Percentiles rank a stretch among this genome's conserved stretches.
Conservation (phyloP, 1,140 invertebrate genomes). For the Eubasilissa regina region DNA sequence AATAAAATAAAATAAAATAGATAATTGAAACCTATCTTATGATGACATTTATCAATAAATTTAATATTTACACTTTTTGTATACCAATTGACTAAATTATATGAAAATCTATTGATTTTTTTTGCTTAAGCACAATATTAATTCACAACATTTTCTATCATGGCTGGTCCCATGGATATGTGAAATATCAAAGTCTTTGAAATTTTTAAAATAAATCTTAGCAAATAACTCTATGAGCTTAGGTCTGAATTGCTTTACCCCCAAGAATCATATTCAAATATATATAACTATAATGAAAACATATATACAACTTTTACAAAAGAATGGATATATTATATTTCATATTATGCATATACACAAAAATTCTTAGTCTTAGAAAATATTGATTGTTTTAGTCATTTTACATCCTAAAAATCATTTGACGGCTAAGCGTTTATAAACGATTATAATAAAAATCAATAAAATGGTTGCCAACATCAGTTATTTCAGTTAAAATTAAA, state of each 20-base stretch:
- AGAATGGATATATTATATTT: constrained; percentile 9
- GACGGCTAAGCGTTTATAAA: too few relatives aligned
- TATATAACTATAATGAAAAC: background rate
- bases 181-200: constrained; percentile 22
- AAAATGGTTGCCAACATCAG: too few relatives aligned
- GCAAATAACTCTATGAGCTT: constrained; percentile 34
- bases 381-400: too few relatives aligned
- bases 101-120: constrained; percentile 43
- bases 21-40: constrained; percentile 61
- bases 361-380: too few relatives aligned
- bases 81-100: constrained; percentile 56
- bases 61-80: constrained; percentile 61
- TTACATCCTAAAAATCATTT: too few relatives aligned
- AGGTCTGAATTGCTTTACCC: constrained; percentile 38
- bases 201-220: constrained; percentile 38
- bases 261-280: constrained; percentile 1
- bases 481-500: too few relatives aligned
- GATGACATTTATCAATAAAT: constrained; percentile 61
- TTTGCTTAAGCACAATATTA: constrained; percentile 48
- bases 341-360: background rate
- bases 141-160: constrained; percentile 33
- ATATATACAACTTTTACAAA: constrained; percentile 14
- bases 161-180: constrained; percentile 58
- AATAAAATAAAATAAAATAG: constrained; percentile 48
- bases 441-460: too few relatives aligned